A percentile compares a stretch with the other conserved stretches of the same genome.
phyloP scores from a whole-genome alignment of 2,888 invertebrate genomes.

The Philereme vetulata region DNA sequence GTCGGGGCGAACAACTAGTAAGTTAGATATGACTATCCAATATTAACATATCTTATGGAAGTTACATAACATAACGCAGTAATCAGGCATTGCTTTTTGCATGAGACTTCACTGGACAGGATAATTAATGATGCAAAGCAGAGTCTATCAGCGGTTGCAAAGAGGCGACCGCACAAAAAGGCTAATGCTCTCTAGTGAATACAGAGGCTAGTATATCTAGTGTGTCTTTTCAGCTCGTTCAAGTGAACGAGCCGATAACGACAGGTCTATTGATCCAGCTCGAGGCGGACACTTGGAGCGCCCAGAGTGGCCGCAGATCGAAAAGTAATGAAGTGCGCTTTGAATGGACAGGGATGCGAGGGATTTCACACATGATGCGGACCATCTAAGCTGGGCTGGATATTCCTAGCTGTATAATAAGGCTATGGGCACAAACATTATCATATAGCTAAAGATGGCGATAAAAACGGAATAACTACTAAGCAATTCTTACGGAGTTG shows the following conservation, averaged over 20 bases:
- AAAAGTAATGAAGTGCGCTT: constrained; percentile 47
- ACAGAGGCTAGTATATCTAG: constrained; percentile 13
- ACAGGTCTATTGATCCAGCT: constrained; percentile 46
- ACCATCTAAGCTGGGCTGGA: neutral
- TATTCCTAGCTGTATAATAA: neutral
- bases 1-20: no score
- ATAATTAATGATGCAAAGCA: constrained; percentile 9
- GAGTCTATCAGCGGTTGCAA: constrained; percentile 5
- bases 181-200: constrained; percentile 13
- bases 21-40: no score
- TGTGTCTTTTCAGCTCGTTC: constrained; percentile 25
- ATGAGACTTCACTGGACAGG: neutral
- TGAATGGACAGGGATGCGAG: constrained; percentile 9
- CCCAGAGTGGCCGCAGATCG: constrained; percentile 42
- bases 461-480: no score
- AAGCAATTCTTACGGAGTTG: no score
- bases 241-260: constrained; percentile 40
- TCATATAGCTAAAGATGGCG: no score
- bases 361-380: constrained; percentile 12
- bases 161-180: constrained; percentile 10
- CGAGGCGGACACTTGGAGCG: constrained; percentile 31
- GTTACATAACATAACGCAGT: no score
- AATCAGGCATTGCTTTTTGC: no score
- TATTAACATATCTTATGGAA: no score
- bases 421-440: no score